phyloP scores from a whole-genome alignment of 2,113 vertebrate species.

The Motacilla tschutschensis region DNA sequence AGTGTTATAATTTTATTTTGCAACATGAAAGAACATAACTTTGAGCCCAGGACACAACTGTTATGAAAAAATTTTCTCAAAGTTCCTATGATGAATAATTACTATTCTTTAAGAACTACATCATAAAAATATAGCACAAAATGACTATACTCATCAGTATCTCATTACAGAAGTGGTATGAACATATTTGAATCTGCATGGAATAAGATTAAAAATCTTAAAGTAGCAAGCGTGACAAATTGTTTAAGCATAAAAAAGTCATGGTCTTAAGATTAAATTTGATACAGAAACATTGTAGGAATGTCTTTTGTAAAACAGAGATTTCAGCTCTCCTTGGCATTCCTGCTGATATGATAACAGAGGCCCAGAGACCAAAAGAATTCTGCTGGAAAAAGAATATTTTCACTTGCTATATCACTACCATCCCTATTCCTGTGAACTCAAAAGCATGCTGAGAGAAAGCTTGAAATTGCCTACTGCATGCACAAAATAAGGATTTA shows the following conservation, averaged over 20 bases:
- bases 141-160: not conserved
- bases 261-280: not conserved
- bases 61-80: not conserved
- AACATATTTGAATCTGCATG: not conserved
- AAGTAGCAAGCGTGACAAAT: not conserved
- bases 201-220: not conserved
- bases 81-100: not conserved
- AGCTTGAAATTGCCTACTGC: not conserved
- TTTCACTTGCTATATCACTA: not conserved
- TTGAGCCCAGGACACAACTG: not conserved
- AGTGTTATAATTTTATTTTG: not conserved
- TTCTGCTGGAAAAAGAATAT: not conserved
- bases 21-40: not conserved
- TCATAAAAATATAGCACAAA: not conserved
- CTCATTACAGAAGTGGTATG: not conserved
- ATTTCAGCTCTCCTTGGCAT: not conserved
- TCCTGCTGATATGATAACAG: not conserved
- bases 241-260: not conserved
- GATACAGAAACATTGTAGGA: not conserved
- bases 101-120: not conserved
- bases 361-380: not conserved
- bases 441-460: not conserved
- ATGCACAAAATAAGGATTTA: not conserved
- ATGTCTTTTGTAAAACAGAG: not conserved
- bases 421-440: not conserved